These are phyloP conservation scores for Enteromius unitaeniatus DNA, from an alignment of 2,797 vertebrate genomes.

Conservation along the genomic window DNA sequence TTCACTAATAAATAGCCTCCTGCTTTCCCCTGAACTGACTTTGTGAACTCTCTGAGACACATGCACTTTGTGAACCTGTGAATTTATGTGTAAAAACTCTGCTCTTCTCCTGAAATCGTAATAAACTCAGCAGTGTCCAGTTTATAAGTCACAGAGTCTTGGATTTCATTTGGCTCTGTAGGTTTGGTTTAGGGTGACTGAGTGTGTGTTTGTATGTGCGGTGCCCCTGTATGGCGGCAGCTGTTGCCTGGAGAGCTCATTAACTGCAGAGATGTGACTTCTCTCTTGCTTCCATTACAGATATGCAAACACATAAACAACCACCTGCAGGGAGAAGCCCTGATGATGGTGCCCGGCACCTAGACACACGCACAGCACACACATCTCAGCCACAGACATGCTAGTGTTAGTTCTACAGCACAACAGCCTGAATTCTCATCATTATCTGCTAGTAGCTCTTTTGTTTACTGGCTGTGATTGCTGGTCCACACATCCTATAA, in stretches of 20 bases:
- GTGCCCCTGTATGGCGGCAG: conserved; percentile 57
- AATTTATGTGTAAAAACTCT: conserved; percentile 13
- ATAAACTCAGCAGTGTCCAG: conserved; percentile 27
- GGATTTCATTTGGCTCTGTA: background rate
- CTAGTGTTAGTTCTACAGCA: conserved; percentile 22
- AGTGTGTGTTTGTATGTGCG: conserved; percentile 21
- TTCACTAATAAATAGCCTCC: background rate
- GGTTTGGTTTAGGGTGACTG: conserved; percentile 14
- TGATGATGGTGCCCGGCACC: conserved; percentile 24
- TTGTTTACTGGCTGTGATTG: conserved; percentile 31
- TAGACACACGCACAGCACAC: conserved; percentile 5
- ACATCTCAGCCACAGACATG: background rate
- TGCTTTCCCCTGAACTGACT: background rate
- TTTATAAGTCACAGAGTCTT: background rate
- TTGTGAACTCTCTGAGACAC: background rate
- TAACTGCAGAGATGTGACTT: conserved; percentile 59
- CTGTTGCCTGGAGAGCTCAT: conserved; percentile 73
- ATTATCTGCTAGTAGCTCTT: conserved; percentile 27
- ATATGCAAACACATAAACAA: conserved; percentile 57
- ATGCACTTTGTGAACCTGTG: background rate
- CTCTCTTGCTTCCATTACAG: conserved; percentile 33
- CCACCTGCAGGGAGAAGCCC: conserved; percentile 59
- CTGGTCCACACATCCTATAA: conserved; percentile 1
- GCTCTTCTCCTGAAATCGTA: background rate
- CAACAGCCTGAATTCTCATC: conserved; percentile 33